Conservation (phyloP, 2,797 vertebrate genomes). For the Neoniphon sammara region DNA sequence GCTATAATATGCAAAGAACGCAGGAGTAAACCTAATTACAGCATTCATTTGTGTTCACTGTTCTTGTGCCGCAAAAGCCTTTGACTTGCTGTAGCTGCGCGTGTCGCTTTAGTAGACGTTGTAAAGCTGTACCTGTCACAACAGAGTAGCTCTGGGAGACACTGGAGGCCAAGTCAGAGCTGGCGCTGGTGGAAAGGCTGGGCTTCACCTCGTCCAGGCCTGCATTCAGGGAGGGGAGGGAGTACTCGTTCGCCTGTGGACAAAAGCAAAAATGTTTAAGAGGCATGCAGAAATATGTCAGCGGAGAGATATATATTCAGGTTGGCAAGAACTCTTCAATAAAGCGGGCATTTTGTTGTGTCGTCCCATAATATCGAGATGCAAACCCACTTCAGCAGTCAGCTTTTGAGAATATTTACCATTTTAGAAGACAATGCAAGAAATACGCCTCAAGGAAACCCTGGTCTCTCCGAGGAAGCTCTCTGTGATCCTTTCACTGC, state of each 20-base stretch:
- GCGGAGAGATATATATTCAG: conserved; percentile 17
- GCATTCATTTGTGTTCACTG: neutral
- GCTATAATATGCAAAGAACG: neutral
- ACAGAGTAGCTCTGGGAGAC: conserved; percentile 99
- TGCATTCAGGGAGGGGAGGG: conserved; percentile 94
- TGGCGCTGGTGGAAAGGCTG: conserved; percentile 95
- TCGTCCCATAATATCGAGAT: conserved; percentile 28
- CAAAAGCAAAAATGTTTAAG: conserved; percentile 65
- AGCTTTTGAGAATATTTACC: conserved; percentile 39
- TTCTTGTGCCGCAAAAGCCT: conserved; percentile 47
- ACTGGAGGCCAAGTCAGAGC: conserved; percentile 96
- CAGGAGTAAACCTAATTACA: neutral
- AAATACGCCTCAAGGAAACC: conserved; percentile 49
- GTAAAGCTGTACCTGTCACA: conserved; percentile 90
- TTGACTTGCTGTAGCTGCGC: conserved; percentile 50
- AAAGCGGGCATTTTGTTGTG: conserved; percentile 36
- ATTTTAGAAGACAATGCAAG: conserved; percentile 33
- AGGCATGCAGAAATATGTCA: conserved; percentile 38
- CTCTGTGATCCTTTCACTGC: conserved; percentile 61
- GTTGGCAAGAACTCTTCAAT: conserved; percentile 9
- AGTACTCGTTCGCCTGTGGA: conserved; percentile 96
- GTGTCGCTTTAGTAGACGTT: conserved; percentile 42
- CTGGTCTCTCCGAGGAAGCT: conserved; percentile 50
- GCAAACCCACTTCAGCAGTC: conserved; percentile 9
- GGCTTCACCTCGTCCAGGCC: conserved; percentile 99